Evolutionary conservation across 2,113 vertebrate genomes (phyloP).

Genomic region (Ellobius talpinus): DNA sequence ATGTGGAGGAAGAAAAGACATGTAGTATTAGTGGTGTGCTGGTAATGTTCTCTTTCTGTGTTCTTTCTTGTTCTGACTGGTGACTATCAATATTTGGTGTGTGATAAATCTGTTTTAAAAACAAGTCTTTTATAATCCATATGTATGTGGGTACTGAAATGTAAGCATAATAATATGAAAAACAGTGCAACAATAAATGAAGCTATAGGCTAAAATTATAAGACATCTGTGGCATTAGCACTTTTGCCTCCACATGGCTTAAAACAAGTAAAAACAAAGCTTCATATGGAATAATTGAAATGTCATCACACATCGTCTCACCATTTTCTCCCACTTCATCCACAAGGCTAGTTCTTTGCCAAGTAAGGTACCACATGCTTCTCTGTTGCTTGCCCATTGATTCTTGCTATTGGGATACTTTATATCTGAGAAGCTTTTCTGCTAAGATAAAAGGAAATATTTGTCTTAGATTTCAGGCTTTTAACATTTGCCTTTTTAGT

Average conservation of each 20-base stretch:
- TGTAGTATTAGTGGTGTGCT: not conserved
- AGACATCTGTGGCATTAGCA: not conserved
- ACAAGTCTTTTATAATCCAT: not conserved
- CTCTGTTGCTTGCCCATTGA: not conserved
- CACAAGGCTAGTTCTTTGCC: not conserved
- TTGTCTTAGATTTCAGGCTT: not conserved
- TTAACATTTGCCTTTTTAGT: not conserved
- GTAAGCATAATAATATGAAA: not conserved
- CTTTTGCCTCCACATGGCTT: not conserved
- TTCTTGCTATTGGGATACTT: not conserved
- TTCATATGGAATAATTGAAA: not conserved
- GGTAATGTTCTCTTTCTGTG: not conserved
- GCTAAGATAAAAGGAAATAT: not conserved
- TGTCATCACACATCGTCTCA: not conserved
- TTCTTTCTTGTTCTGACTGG: not conserved
- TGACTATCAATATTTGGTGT: not conserved
- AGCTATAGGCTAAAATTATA: not conserved
- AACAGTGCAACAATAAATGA: not conserved
- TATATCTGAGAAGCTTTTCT: not conserved
- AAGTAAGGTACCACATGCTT: not conserved
- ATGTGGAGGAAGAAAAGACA: not conserved
- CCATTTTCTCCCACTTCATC: not conserved
- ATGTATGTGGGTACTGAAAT: not conserved
- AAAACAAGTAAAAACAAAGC: not conserved
- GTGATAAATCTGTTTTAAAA: conserved; percentile 4